Conservation (phyloP, 2,113 vertebrate genomes). For the Platysteira castanea region DNA sequence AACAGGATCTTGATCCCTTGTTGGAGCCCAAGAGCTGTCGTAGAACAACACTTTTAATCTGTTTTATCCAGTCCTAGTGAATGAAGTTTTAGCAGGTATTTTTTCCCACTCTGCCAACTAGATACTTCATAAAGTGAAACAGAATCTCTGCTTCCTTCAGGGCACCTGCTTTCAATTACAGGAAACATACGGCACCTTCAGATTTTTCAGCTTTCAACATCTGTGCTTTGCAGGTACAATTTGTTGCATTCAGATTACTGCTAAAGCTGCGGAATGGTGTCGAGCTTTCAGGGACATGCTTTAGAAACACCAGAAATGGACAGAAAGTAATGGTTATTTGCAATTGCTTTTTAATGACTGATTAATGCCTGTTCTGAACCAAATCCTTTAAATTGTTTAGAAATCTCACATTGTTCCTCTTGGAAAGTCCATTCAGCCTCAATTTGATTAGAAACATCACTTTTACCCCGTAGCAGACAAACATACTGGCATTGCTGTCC, state of each 20-base stretch:
- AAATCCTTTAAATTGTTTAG: conserved; percentile 20
- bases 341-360: conserved; percentile 34
- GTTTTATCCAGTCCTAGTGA: not conserved
- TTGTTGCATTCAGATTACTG: conserved; percentile 54
- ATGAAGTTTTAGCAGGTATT: conserved; percentile 25
- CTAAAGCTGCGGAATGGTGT: conserved; percentile 27
- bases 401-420: not conserved
- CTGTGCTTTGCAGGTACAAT: conserved; percentile 53
- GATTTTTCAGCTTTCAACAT: conserved; percentile 62
- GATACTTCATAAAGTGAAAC: conserved; percentile 53
- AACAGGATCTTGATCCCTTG: not conserved
- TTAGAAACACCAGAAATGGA: conserved; percentile 6
- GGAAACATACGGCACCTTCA: conserved; percentile 55
- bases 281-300: not conserved
- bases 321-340: not conserved
- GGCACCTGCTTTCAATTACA: conserved; percentile 61
- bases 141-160: conserved; percentile 58
- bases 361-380: conserved; percentile 3
- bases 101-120: conserved; percentile 40
- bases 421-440: not conserved
- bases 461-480: not conserved
- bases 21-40: not conserved
- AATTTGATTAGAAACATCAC: not conserved
- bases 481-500: not conserved
- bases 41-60: conserved; percentile 22